These are phyloP conservation scores for Priocnemis perturbator DNA, from an alignment of 2,888 invertebrate genomes.

Conservation along the genomic window DNA sequence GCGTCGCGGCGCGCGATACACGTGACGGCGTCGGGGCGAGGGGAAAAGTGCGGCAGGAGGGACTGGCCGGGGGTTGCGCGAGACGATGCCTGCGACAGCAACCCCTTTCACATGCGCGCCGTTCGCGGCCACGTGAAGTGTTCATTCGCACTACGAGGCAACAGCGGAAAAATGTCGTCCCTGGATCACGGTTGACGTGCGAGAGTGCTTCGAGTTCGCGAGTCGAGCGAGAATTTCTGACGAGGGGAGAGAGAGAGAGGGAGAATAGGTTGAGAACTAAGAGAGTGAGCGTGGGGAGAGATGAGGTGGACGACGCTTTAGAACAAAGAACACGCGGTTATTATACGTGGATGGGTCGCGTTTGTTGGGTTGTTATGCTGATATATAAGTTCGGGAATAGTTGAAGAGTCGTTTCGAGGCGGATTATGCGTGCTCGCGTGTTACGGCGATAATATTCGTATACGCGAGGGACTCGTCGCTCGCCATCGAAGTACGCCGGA, in stretches of 20 bases:
- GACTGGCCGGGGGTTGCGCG: slow-evolving; percentile 57
- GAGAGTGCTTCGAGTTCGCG: not conserved
- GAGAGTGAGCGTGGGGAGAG: not conserved
- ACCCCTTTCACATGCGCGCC: slow-evolving; percentile 67
- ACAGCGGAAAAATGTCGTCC: slow-evolving; percentile 50
- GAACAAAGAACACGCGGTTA: not conserved
- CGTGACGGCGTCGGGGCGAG: slow-evolving; percentile 62
- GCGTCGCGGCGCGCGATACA: slow-evolving; percentile 58
- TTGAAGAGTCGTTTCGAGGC: too few relatives aligned
- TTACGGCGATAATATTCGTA: too few relatives aligned
- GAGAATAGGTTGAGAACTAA: not conserved
- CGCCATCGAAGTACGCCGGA: too few relatives aligned
- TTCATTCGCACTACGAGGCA: slow-evolving; percentile 37
- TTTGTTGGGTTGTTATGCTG: too few relatives aligned
- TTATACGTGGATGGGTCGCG: too few relatives aligned
- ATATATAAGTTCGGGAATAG: too few relatives aligned
- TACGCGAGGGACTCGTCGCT: too few relatives aligned
- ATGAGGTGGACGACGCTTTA: not conserved
- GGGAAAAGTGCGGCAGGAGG: slow-evolving; percentile 26
- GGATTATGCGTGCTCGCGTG: too few relatives aligned
- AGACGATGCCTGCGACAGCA: slow-evolving; percentile 37
- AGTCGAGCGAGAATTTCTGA: not conserved
- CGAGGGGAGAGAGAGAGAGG: not conserved
- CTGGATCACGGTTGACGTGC: slow-evolving; percentile 46
- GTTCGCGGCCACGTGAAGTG: slow-evolving; percentile 65